phyloP scores from a whole-genome alignment of 2,888 invertebrate species.

The Bellardia bayeri region DNA sequence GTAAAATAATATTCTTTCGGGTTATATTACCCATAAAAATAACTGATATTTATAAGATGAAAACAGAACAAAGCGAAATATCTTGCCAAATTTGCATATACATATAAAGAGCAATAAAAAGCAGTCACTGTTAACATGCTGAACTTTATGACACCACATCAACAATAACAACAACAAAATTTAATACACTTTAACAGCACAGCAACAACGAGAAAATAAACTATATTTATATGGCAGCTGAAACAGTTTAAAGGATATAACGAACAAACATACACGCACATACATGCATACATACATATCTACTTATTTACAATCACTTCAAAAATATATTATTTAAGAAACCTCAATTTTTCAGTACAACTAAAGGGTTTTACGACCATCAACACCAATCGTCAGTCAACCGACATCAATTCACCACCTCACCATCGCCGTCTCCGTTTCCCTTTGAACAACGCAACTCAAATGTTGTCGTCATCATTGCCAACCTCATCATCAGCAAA shows the following conservation, averaged over 20 bases:
- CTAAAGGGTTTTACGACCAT: constrained; percentile 56
- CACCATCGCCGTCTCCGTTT: background rate
- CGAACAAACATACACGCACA: background rate
- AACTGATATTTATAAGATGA: constrained; percentile 26
- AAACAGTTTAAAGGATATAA: constrained; percentile 58
- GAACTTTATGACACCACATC: constrained; percentile 67
- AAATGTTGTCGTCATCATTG: constrained; percentile 50
- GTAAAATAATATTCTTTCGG: constrained; percentile 35
- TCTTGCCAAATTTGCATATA: constrained; percentile 64
- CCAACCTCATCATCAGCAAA: constrained; percentile 30
- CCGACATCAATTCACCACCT: constrained; percentile 48
- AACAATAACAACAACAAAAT: constrained; percentile 55
- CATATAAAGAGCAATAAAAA: constrained; percentile 58
- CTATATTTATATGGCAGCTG: constrained; percentile 46
- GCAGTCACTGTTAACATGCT: constrained; percentile 64
- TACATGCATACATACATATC: background rate
- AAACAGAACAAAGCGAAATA: constrained; percentile 13
- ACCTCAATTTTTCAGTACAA: constrained; percentile 25
- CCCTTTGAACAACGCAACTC: constrained; percentile 1
- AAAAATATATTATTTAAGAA: constrained; percentile 44
- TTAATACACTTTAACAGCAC: constrained; percentile 36
- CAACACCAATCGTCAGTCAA: constrained; percentile 47
- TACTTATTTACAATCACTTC: constrained; percentile 37
- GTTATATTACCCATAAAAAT: constrained; percentile 48
- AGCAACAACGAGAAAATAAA: constrained; percentile 14